A percentile compares a stretch with the other conserved stretches of the same genome.
Conservation (phyloP, 1,140 invertebrate species). For the Palaemon carinicauda region DNA sequence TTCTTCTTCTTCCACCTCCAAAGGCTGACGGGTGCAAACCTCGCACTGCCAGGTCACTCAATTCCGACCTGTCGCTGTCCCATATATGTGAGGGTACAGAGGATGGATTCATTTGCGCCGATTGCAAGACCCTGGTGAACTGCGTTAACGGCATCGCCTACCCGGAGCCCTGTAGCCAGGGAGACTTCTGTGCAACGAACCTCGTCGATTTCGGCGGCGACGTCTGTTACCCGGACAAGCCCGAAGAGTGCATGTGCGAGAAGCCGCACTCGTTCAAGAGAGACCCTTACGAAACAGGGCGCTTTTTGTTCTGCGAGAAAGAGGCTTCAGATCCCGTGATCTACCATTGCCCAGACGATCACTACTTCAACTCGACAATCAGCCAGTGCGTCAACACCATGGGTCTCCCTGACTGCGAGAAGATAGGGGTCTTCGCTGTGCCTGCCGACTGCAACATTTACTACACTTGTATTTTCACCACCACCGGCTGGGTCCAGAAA, state of each 20-base stretch:
- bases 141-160: not conserved
- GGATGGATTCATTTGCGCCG: conserved; percentile 4
- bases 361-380: not conserved
- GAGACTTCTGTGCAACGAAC: not conserved
- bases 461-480: not conserved
- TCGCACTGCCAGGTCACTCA: not conserved
- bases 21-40: not conserved
- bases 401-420: not conserved
- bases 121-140: conserved; percentile 15
- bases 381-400: not conserved
- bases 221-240: not conserved
- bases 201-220: not conserved
- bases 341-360: not conserved
- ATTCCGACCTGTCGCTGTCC: not conserved
- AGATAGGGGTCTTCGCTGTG: not conserved
- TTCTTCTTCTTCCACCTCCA: no score
- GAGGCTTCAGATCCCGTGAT: not conserved
- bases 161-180: not conserved
- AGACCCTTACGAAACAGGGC: not conserved
- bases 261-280: not conserved
- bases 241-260: not conserved
- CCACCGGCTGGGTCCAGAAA: not conserved
- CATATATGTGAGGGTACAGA: not conserved
- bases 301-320: not conserved
- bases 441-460: not conserved